Evolutionary conservation across 1,140 invertebrate genomes (phyloP).

Genomic region (Aphis gossypii): DNA sequence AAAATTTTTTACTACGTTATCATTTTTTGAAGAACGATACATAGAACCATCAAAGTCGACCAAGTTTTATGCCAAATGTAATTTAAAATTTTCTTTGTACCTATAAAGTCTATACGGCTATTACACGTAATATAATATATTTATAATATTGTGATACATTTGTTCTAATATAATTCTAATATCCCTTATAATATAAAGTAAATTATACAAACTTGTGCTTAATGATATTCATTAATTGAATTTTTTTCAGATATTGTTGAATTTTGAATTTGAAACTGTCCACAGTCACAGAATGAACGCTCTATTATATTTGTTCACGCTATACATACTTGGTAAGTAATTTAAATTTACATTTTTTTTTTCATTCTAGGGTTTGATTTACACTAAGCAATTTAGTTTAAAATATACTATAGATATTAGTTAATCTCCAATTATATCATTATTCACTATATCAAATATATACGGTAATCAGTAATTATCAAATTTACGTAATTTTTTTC

Average conservation of each 20-base stretch:
- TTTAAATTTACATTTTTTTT: background rate
- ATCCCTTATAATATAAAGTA: background rate
- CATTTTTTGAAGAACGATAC: background rate
- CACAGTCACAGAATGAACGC: slow-evolving; percentile 15
- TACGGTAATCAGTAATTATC: background rate
- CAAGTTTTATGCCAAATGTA: background rate
- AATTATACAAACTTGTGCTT: background rate
- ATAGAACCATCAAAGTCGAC: background rate
- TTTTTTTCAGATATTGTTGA: slow-evolving; percentile 10
- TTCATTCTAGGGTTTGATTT: background rate
- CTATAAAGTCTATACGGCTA: background rate
- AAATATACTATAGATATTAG: background rate
- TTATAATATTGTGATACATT: background rate
- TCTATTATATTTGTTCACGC: slow-evolving; percentile 1
- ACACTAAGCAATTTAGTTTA: background rate
- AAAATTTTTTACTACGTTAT: background rate
- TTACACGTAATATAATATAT: background rate
- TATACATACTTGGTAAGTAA: slow-evolving; percentile 47
- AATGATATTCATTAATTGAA: background rate
- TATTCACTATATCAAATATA: background rate
- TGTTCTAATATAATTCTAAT: background rate
- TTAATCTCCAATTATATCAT: background rate
- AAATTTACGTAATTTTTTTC: background rate
- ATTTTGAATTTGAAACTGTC: background rate
- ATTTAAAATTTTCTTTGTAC: background rate